Conservation (phyloP, 2,888 invertebrate species). For the Trissonchulus sp. region DNA sequence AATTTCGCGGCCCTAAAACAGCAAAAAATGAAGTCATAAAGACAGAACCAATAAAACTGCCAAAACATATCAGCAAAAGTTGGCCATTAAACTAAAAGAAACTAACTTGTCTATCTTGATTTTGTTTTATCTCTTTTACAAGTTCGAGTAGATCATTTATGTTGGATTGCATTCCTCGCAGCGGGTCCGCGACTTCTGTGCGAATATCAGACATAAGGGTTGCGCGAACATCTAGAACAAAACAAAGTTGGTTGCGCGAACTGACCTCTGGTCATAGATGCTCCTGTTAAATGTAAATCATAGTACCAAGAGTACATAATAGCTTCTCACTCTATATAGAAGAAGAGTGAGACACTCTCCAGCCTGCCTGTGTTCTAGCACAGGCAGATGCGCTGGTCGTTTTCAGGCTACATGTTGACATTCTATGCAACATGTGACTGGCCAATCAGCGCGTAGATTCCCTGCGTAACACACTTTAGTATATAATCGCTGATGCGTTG, state of each 20-base stretch:
- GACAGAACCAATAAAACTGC: neutral
- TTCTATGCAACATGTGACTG: too few relatives aligned
- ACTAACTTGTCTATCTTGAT: neutral
- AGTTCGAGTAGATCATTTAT: neutral
- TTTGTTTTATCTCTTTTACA: neutral
- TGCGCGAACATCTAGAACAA: neutral
- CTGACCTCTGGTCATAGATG: too few relatives aligned
- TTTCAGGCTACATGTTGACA: too few relatives aligned
- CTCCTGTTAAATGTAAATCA: too few relatives aligned
- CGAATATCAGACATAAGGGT: neutral
- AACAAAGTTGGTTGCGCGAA: neutral
- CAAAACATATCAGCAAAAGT: neutral
- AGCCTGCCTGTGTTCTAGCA: too few relatives aligned
- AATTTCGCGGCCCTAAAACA: constrained; percentile 4
- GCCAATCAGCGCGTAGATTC: too few relatives aligned
- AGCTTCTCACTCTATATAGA: too few relatives aligned
- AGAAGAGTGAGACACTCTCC: too few relatives aligned
- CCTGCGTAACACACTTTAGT: too few relatives aligned
- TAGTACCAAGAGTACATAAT: too few relatives aligned
- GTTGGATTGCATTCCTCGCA: neutral
- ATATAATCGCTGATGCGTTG: too few relatives aligned
- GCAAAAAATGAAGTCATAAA: neutral
- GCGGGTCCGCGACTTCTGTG: neutral
- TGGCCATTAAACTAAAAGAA: neutral
- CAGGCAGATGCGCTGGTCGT: too few relatives aligned